Evolutionary conservation across 2,113 vertebrate species (phyloP).

Genomic region (Ochotona princeps): DNA sequence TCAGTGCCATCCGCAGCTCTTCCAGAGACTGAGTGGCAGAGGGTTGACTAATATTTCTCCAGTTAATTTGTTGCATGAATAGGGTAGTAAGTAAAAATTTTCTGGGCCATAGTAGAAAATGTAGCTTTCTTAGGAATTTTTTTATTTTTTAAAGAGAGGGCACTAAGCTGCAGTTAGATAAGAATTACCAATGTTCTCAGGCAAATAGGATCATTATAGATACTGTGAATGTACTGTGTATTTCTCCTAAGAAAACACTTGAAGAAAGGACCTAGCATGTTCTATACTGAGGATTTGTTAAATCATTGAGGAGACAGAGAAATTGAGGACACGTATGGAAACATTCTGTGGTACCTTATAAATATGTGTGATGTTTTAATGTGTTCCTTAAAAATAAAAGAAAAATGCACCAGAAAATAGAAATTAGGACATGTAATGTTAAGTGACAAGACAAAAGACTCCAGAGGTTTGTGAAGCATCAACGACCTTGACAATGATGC

Average conservation of each 20-base stretch:
- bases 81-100: neutral
- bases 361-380: neutral
- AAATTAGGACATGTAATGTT: conserved; percentile 17
- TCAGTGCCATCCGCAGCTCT: neutral
- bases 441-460: conserved; percentile 24
- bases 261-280: no score
- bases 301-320: no score
- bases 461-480: neutral
- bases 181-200: no score
- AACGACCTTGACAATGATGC: conserved; percentile 33
- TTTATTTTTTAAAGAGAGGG: neutral
- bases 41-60: neutral
- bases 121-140: neutral
- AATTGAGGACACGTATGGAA: no score
- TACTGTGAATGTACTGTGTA: no score
- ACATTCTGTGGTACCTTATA: no score
- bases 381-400: neutral
- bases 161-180: no score
- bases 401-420: neutral
- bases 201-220: no score
- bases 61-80: conserved; percentile 2
- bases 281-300: no score
- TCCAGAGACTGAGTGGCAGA: neutral
- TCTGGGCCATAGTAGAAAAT: neutral
- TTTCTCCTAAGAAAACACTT: no score